Evolutionary conservation across 2,797 vertebrate species (phyloP).

Genomic region (Oreochromis mossambicus): DNA sequence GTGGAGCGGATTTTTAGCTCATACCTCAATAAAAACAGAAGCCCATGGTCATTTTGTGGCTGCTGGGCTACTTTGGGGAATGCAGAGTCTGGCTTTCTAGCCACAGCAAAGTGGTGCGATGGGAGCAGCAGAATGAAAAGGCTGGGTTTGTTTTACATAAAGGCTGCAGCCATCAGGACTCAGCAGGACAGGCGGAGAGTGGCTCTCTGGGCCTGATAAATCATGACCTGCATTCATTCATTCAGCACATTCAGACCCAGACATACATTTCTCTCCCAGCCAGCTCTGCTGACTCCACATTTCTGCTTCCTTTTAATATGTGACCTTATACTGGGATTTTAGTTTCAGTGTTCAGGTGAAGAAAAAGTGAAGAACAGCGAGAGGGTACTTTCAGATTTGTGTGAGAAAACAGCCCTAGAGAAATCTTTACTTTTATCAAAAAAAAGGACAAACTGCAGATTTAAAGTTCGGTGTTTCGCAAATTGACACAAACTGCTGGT

Average conservation of each 20-base stretch:
- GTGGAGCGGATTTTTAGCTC: conserved; percentile 54
- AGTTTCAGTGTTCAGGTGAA: conserved; percentile 42
- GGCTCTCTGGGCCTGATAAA: conserved; percentile 72
- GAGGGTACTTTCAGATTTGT: conserved; percentile 9
- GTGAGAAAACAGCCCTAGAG: background rate
- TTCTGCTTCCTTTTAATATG: conserved; percentile 70
- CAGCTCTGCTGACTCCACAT: conserved; percentile 76
- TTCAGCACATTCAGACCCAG: conserved; percentile 76
- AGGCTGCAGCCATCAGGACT: conserved; percentile 73
- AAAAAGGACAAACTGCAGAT: background rate
- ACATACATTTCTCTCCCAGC: conserved; percentile 67
- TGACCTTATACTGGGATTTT: conserved; percentile 66
- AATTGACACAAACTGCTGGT: conserved; percentile 33
- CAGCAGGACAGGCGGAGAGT: conserved; percentile 70
- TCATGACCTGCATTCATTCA: conserved; percentile 74
- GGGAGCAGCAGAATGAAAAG: conserved; percentile 75
- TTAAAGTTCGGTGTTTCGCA: conserved; percentile 32
- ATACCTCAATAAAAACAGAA: conserved; percentile 67
- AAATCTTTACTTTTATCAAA: background rate
- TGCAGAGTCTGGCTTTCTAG: conserved; percentile 56
- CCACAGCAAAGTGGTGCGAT: conserved; percentile 33
- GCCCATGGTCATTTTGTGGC: conserved; percentile 65
- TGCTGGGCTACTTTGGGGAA: conserved; percentile 62
- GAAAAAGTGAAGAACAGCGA: conserved; percentile 27
- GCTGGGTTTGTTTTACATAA: conserved; percentile 80